Evolutionary conservation across 2,888 invertebrate genomes (phyloP).

Genomic region (Mechanitis messenoides): DNA sequence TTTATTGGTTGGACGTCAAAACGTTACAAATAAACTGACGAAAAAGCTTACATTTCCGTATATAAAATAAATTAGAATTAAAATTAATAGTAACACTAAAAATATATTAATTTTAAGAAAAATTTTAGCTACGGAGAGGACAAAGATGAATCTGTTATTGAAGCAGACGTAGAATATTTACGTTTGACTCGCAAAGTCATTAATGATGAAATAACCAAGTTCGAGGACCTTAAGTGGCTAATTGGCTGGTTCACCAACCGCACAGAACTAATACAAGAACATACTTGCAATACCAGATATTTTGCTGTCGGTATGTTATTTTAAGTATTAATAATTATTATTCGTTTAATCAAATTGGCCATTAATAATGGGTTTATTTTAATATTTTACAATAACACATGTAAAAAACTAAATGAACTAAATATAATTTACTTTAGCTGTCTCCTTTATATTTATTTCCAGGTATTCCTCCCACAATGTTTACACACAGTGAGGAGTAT

Average conservation of each 20-base stretch:
- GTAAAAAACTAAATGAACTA: too few species aligned
- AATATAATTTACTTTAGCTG: not conserved
- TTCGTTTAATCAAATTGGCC: too few species aligned
- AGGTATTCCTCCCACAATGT: slow-evolving; percentile 65
- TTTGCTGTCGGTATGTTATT: slow-evolving; percentile 56
- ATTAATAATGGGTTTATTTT: too few species aligned
- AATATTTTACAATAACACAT: too few species aligned
- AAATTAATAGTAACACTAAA: too few species aligned
- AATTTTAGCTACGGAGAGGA: slow-evolving; percentile 62
- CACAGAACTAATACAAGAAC: slow-evolving; percentile 58
- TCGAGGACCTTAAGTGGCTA: slow-evolving; percentile 67
- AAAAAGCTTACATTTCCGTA: too few species aligned
- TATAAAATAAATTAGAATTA: too few species aligned
- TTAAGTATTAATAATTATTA: too few species aligned
- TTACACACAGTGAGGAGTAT: slow-evolving; percentile 63
- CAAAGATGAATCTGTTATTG: slow-evolving; percentile 68
- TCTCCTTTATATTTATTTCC: slow-evolving; percentile 7
- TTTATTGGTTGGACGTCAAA: too few species aligned
- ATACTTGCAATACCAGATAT: slow-evolving; percentile 63
- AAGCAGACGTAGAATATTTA: slow-evolving; percentile 68
- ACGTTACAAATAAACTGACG: too few species aligned
- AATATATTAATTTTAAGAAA: too few species aligned
- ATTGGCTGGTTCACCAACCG: slow-evolving; percentile 65
- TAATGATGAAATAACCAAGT: slow-evolving; percentile 70
- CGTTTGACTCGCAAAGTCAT: slow-evolving; percentile 66